Evolutionary conservation across 2,888 invertebrate genomes (phyloP), one percentile per base, ranked within the genome.

Genomic region (Strigamia transsilvanica): DNA sequence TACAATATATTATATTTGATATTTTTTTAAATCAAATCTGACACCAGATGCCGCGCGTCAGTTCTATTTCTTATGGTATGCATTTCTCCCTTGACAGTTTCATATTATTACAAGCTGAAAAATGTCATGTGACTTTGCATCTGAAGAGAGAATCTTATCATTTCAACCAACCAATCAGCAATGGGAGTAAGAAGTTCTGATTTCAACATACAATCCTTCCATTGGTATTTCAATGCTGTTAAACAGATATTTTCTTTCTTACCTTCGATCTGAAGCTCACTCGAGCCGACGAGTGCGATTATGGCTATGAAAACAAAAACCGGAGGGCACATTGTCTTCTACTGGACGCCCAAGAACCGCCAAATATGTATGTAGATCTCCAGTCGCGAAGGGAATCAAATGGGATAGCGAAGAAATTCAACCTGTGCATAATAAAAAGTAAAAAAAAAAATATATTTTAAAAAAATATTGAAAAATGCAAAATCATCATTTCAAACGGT

Each of bases 371-470:
- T 15, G 73, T 73, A 32, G 73, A 73, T 32, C 73, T 27, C 73
- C 73, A 73, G 73, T 73, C 32, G 56, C 5, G 73, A 73, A 61
- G 61, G 10, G 32, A 32, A 73, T 73, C 27, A 32, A 32, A 73
- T 15, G 5, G 56, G 18, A 56, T 56, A 73, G 73, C 73, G 73
- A 32, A 32, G 73, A 73, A 73, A 73, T 73, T 32, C 73, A 73
- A 73, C 32, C 73, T 73, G 15, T 73, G 32, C 27, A 73, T 27
- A 73, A 73, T 13, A n/a, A 27, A 27, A 27, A 9, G 9, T 27
- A 23, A 27, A 66, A 73, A n/a, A n/a, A n/a, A n/a, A n/a, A n/a
- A n/a, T n/a, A n/a, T n/a, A n/a, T n/a, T n/a, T n/a, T n/a, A n/a
- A n/a, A n/a, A 27, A 27, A 27, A 10, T 15, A 27, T 56, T 18